phyloP scores from a whole-genome alignment of 2,113 vertebrate species.

The Excalfactoria chinensis region DNA sequence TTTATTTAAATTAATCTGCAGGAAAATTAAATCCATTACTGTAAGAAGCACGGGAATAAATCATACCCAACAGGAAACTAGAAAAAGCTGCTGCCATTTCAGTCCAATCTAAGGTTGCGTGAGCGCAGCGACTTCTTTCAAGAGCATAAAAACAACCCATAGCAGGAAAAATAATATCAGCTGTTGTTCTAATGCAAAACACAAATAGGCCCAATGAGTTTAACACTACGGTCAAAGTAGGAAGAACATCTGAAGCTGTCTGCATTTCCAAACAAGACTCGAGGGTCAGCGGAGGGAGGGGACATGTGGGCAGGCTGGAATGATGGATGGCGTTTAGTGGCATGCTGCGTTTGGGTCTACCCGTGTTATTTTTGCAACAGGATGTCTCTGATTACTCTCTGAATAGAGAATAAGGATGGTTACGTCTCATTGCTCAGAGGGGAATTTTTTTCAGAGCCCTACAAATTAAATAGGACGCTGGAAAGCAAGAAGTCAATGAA shows the following conservation, averaged over 20 bases:
- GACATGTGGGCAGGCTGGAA: background rate
- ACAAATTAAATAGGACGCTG: constrained; percentile 1
- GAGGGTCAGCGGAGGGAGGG: constrained; percentile 17
- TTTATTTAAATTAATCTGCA: constrained; percentile 40
- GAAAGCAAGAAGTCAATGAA: constrained; percentile 8
- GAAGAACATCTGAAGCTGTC: constrained; percentile 46
- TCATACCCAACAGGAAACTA: constrained; percentile 7
- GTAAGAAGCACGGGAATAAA: constrained; percentile 43
- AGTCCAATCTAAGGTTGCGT: fast-evolving
- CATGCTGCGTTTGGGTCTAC: constrained; percentile 43
- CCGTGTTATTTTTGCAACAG: constrained; percentile 52
- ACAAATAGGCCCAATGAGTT: background rate
- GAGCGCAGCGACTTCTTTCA: background rate
- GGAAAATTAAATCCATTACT: constrained; percentile 50
- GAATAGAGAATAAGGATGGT: constrained; percentile 18
- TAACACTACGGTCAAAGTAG: background rate
- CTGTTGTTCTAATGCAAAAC: background rate
- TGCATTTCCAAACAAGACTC: constrained; percentile 42
- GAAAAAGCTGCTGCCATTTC: constrained; percentile 2
- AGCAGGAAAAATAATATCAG: background rate
- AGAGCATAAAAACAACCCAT: background rate
- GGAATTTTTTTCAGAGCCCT: background rate
- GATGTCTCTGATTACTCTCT: constrained; percentile 56
- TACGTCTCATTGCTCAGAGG: constrained; percentile 40
- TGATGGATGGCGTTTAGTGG: constrained; percentile 28